Base-by-base conservation (phyloP, 2,888 invertebrate species). In the Trachelus iudaicus region DNA sequence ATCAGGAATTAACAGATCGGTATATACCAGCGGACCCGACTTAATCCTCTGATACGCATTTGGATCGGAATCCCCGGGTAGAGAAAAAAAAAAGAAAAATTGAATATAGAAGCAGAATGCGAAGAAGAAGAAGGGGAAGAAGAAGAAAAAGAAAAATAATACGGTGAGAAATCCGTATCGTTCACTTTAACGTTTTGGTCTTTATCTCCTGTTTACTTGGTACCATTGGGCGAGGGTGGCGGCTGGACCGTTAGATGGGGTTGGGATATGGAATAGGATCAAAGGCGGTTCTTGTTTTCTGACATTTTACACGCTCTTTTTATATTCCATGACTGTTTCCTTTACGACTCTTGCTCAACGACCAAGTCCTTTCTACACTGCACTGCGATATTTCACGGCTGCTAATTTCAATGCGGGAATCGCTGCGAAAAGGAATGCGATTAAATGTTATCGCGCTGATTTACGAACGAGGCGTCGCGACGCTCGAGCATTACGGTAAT, bases 1-100 rank as follows among this genome's bases (percentile, higher is more conserved):
- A 78, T 78, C 78, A 75, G 35, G 73, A 76, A 73, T 78, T 69
- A 78, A 78, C 75, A 33, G 75, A 78, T 71, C 75, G 78, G 35
- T 31, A 71, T 34, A 71, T 56, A 56, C 56, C 56, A 6, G 23
- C 23, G 56, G 23, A 15, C 56, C 56, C 23, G 56, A 23, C 56
- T 56, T 56, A 56, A 56, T 56, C 56, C 56, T 56, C 56, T 56
- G 56, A 56, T 56, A 56, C 56, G 56, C 56, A 56, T 56, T 56
- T 56, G 15, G 56, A 56, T 23, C 56, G 56, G 56, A 56, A 15
- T 56, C 56, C 56, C 56, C 56, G 56, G 56, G 56, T 56, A 56
- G 9, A 71, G 33, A 31, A 69, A 33, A 23, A 69, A 69, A 69
- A 71, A 71, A 33, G 31, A 71, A 30, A 69, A 6, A 13, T 13